Conservation (phyloP, 2,888 invertebrate genomes). For the Steinernema hermaphroditum region DNA sequence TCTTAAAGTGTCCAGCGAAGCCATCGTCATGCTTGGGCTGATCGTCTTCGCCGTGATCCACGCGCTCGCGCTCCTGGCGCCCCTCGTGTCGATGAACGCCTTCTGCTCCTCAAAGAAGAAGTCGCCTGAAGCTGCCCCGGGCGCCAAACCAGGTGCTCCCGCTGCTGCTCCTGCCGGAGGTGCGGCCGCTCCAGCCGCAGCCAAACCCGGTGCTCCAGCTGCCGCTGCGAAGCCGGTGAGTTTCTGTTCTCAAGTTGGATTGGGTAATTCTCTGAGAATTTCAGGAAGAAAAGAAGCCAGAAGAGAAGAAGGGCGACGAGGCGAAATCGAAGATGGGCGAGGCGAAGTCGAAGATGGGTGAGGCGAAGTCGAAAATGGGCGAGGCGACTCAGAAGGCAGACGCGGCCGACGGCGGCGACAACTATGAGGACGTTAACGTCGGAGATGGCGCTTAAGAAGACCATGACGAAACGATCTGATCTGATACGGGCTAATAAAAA, state of each 20-base stretch:
- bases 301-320: background rate
- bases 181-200: background rate
- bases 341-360: background rate
- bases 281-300: background rate
- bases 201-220: background rate
- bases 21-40: background rate
- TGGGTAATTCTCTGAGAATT: background rate
- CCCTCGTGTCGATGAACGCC: background rate
- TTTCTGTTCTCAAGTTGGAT: background rate
- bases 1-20: background rate
- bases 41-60: background rate
- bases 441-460: background rate
- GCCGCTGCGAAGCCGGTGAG: background rate
- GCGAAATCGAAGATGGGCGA: background rate
- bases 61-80: background rate
- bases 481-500: too few relatives aligned
- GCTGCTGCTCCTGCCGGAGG: background rate
- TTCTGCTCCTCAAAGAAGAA: background rate
- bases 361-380: background rate
- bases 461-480: too few relatives aligned
- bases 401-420: background rate
- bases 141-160: background rate
- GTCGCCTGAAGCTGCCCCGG: background rate
- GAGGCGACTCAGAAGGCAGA: background rate
- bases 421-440: conserved; percentile 1